Base-by-base conservation (phyloP, 37 sponge, comb jelly and placozoan species). In the Ephydatia muelleri region DNA sequence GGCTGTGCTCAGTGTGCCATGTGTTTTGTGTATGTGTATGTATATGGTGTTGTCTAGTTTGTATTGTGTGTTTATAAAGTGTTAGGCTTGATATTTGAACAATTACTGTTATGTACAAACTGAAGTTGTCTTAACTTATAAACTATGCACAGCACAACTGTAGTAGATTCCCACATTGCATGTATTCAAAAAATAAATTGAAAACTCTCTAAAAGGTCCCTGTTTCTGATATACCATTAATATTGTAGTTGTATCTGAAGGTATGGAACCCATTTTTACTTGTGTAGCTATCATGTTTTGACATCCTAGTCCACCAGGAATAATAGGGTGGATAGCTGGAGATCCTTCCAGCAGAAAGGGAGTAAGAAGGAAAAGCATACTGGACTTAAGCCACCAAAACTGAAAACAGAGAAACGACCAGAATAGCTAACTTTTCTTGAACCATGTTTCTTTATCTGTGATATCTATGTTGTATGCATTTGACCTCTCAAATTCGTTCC, bases 301-400 rank as follows among this genome's bases (percentile, higher is more conserved):
- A 43, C 43, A 9, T 43, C 43, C 6, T 43, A 94, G 91, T 79
- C 84, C 5, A 77, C 70, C 8, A 77, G 98, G 33, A 85, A 70
- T 67, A 87, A 93, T 27, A 65, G 98, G 28, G 94, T 98, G 76
- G 89, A 88, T 75, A 95, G 88, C n/a, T 98, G 98, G 98, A 91
- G 96, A 64, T 79, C 47, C 78, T 98, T 95, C 72, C 92, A 98
- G 72, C 80, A 82, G 9, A 87, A 87, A 65, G 94, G 92, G n/a
- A 75, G 81, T 39, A 98, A 92, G 82, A 96, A 91, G 86, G 89
- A 88, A 67, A 97, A 91, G 70, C 89, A 91, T 72, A 85, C 69
- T 27, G 80, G 79, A 40, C 85, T 92, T 49, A 94, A 92, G 73
- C 98, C 98, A 65, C 98, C 98, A 25, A 94, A 92, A 78, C 91